Conservation (phyloP, 2,113 vertebrate species). For the Pterocles burchelli region DNA sequence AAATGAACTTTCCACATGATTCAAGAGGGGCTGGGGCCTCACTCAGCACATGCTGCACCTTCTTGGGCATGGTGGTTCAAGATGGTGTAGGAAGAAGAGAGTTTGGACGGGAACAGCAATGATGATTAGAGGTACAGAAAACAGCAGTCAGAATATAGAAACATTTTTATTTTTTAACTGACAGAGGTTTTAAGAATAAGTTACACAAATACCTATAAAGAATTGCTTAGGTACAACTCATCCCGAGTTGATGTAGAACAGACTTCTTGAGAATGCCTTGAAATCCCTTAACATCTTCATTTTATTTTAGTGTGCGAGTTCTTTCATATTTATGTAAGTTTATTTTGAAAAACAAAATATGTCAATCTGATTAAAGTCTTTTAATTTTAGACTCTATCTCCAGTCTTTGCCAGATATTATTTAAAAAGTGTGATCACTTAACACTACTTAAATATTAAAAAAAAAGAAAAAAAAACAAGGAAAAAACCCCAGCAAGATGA, state of each 20-base stretch:
- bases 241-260: neutral
- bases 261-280: neutral
- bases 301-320: neutral
- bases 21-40: neutral
- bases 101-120: neutral
- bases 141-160: neutral
- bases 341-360: neutral
- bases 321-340: neutral
- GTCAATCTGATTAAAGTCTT: neutral
- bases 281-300: neutral
- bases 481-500: neutral
- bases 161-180: neutral
- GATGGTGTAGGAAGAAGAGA: neutral
- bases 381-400: neutral
- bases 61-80: rapidly evolving
- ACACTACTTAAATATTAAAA: neutral
- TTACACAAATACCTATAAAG: neutral
- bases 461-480: too few relatives aligned
- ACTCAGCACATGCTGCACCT: neutral
- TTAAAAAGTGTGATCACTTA: neutral
- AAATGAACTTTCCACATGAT: neutral
- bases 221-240: neutral
- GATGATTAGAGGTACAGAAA: neutral
- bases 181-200: neutral
- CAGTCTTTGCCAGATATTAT: neutral